Evolutionary conservation across 2,888 invertebrate genomes (phyloP).

Genomic region (Lamproptera curius): DNA sequence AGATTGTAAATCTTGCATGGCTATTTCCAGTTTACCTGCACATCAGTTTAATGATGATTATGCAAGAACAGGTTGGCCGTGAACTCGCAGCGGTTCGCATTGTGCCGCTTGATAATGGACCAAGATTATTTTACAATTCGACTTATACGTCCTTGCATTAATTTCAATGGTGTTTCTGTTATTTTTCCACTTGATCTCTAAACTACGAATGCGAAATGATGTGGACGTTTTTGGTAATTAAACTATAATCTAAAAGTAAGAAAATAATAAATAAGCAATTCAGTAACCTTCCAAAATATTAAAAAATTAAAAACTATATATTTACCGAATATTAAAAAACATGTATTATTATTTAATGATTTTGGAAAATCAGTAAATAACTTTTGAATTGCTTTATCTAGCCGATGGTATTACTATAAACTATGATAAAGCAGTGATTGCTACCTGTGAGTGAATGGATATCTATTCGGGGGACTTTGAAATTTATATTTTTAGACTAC

Average conservation of each 20-base stretch:
- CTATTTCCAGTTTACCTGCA: constrained; percentile 7
- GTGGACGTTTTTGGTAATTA: no score
- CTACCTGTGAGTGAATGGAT: background rate
- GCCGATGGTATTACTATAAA: background rate
- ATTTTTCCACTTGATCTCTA: background rate
- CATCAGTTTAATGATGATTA: constrained; percentile 26
- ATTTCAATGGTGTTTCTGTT: background rate
- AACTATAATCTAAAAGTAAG: no score
- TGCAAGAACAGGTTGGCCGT: constrained; percentile 44
- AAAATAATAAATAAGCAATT: no score
- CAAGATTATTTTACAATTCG: constrained; percentile 29
- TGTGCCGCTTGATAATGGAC: constrained; percentile 23
- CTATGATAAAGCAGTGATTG: background rate
- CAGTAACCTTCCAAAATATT: no score
- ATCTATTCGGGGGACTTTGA: background rate
- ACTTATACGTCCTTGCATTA: constrained; percentile 13
- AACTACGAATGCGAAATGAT: background rate
- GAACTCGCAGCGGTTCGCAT: constrained; percentile 45
- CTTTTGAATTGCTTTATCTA: background rate
- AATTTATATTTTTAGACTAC: no score
- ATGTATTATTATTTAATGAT: no score
- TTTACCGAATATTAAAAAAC: no score
- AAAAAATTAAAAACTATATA: no score
- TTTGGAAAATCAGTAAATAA: background rate
- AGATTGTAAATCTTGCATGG: background rate